Base-by-base conservation (phyloP, 2,113 vertebrate species). In the Phylloscopus whistleri region DNA sequence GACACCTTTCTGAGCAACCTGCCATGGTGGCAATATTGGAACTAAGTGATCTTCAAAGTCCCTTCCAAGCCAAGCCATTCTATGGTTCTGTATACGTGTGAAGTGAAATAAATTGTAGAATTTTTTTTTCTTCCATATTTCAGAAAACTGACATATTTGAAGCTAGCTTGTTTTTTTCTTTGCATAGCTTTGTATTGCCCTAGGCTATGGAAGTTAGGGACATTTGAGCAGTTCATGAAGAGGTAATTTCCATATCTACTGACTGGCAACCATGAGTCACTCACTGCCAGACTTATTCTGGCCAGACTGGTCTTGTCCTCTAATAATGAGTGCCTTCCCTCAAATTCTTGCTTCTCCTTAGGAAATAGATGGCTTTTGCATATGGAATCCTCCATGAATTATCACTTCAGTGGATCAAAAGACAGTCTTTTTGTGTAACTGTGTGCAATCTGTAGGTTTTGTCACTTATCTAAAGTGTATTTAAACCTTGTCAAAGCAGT, bases 401-500 rank as follows among this genome's bases (percentile, higher is more conserved):
- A 62, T 70, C 28, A 59, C 82, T 93, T 87, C 80, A 81, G 4
- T 96, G 81, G 59, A 76, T 95, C 49, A 72, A 73, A 92, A 90
- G 46, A 31, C 41, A 83, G 64, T 43, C 53, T 89, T 90, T 91
- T 91, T 59, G 23, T 82, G 66, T 70, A 86, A 74, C 31, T 81
- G 7, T 66, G 13, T 73, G 52, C 87, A 89, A 48, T 74, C 69
- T 73, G 39, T 91, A 75, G 43, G 49, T 92, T 85, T 95, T 84
- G 85, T 90, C 66, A 64, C 59, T 90, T 86, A 35, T 27, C 56
- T 81, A 33, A 88, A 77, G 72, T 91, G 87, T 91, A 88, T 91
- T 90, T 90, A 90, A 93, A 70, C 37, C 43, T 93, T 92, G 70
- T 89, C 93, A 93, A 76, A 95, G 77, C 68, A 77, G 28, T 81